Conservation (phyloP, 2,113 vertebrate species). For the Chascanopsetta lugubris region DNA sequence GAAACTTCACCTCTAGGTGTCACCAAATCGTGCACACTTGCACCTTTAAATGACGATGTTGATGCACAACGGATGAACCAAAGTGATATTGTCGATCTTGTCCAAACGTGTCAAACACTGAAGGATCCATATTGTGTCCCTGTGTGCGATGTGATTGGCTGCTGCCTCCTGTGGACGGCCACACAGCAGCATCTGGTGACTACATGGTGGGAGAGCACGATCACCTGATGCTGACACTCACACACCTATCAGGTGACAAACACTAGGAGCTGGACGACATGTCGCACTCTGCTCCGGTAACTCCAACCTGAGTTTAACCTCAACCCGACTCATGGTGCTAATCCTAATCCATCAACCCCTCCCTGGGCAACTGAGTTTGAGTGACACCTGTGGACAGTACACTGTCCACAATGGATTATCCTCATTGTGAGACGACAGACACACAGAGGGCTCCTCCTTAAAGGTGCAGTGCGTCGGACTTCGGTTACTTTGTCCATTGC, state of each 20-base stretch:
- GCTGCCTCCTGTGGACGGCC: background rate
- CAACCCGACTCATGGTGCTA: constrained; percentile 11
- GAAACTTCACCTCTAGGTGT: too few relatives aligned
- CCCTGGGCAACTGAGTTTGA: background rate
- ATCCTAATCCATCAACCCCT: constrained; percentile 25
- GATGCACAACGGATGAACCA: too few relatives aligned
- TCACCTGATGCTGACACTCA: constrained; percentile 37
- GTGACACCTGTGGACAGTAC: background rate
- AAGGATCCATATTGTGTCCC: background rate
- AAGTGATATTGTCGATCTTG: too few relatives aligned
- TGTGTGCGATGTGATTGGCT: background rate
- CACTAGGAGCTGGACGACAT: constrained; percentile 14
- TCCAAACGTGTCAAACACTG: background rate
- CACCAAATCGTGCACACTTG: too few relatives aligned
- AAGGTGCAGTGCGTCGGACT: too few relatives aligned
- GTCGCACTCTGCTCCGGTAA: constrained; percentile 26
- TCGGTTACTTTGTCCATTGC: too few relatives aligned
- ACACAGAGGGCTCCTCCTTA: background rate
- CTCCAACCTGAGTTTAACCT: constrained; percentile 33
- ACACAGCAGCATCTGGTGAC: constrained; percentile 32
- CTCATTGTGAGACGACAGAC: background rate
- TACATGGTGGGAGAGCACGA: constrained; percentile 15
- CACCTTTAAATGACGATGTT: too few relatives aligned
- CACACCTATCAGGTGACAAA: constrained; percentile 49
- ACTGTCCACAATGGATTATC: constrained; percentile 7